phyloP scores from a whole-genome alignment of 2,888 invertebrate species.

The Sphinx pinastri region DNA sequence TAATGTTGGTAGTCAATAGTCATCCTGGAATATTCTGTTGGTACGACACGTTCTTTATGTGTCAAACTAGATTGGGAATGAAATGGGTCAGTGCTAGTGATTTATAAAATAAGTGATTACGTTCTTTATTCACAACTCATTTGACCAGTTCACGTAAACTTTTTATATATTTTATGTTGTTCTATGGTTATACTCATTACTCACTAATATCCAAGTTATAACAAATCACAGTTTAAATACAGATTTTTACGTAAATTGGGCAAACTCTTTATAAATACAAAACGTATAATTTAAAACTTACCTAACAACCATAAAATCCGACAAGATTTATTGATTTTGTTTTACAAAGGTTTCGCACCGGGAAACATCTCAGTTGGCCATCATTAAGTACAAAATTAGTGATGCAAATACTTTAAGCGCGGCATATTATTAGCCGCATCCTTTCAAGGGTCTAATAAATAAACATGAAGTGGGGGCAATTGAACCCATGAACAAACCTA shows the following conservation, averaged over 20 bases:
- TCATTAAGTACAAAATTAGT: slow-evolving; percentile 58
- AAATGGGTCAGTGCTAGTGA: neutral
- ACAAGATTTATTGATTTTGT: slow-evolving; percentile 26
- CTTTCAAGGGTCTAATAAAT: slow-evolving; percentile 74
- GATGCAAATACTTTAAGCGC: slow-evolving; percentile 70
- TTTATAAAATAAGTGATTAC: neutral
- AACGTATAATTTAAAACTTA: slow-evolving; percentile 12
- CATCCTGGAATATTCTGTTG: neutral
- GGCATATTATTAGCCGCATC: slow-evolving; percentile 65
- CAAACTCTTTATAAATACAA: slow-evolving; percentile 8
- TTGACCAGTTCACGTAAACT: no score
- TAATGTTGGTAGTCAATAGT: neutral
- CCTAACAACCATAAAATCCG: slow-evolving; percentile 10
- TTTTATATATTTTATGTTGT: no score
- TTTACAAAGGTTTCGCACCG: slow-evolving; percentile 28
- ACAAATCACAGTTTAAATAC: slow-evolving; percentile 13
- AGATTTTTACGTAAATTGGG: neutral
- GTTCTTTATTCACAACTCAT: neutral
- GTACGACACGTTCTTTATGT: neutral
- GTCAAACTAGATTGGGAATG: neutral
- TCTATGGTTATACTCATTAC: neutral
- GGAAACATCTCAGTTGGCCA: slow-evolving; percentile 37
- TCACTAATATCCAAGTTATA: slow-evolving; percentile 5
- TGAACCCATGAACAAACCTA: slow-evolving; percentile 60
- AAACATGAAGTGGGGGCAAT: slow-evolving; percentile 68